Conservation (phyloP, 2,888 invertebrate species). For the Suillia variegata region DNA sequence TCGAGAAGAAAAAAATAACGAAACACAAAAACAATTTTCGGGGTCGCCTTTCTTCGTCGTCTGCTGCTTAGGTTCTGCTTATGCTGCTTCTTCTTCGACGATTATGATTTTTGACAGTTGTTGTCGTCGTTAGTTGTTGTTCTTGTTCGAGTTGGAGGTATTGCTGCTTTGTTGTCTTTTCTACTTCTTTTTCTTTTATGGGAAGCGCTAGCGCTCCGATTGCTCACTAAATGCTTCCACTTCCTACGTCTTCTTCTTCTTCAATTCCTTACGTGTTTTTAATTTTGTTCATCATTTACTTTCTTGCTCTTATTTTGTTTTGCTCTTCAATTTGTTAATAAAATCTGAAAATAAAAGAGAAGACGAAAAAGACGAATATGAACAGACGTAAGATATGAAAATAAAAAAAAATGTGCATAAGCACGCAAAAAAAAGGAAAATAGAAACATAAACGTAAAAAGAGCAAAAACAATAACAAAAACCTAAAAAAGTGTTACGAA, state of each 20-base stretch:
- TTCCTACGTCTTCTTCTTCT: not conserved
- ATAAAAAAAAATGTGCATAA: not conserved
- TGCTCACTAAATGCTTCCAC: too few species aligned
- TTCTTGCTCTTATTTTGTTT: slow-evolving; percentile 20
- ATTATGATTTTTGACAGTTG: too few species aligned
- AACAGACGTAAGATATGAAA: too few species aligned
- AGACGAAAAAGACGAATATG: too few species aligned
- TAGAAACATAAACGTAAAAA: not conserved
- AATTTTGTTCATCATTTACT: not conserved
- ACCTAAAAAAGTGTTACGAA: slow-evolving; percentile 12
- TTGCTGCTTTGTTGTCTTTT: slow-evolving; percentile 15
- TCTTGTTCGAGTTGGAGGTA: slow-evolving; percentile 27
- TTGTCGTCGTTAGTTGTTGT: slow-evolving; percentile 39
- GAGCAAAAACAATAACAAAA: not conserved
- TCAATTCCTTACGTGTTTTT: slow-evolving; percentile 15
- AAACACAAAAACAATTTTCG: too few species aligned
- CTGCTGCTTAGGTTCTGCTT: too few species aligned
- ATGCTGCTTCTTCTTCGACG: too few species aligned
- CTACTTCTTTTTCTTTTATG: not conserved
- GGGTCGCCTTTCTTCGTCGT: too few species aligned
- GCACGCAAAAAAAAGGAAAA: not conserved
- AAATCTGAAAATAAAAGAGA: slow-evolving; percentile 16
- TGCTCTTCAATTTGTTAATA: slow-evolving; percentile 25
- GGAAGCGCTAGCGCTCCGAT: slow-evolving; percentile 20
- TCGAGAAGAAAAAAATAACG: too few species aligned